phyloP scores from a whole-genome alignment of 2,888 invertebrate species.

The Aelia acuminata region DNA sequence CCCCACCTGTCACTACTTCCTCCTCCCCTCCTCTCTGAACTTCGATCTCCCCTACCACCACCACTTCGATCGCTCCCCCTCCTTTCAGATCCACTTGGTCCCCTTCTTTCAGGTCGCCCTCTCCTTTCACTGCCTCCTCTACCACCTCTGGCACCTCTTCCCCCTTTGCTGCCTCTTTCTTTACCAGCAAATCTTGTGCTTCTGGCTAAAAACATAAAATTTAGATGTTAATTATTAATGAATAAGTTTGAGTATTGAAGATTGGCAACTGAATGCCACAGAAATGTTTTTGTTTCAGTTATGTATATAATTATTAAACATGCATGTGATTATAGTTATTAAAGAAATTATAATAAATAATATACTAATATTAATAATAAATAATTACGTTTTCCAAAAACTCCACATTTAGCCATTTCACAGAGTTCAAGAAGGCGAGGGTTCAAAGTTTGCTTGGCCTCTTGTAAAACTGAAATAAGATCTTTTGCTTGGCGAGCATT shows the following conservation, averaged over 20 bases:
- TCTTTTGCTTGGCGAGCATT: conserved; percentile 94
- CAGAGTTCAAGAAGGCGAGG: conserved; percentile 74
- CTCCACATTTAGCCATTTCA: conserved; percentile 66
- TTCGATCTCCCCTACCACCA: conserved; percentile 51
- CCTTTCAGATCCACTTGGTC: conserved; percentile 14
- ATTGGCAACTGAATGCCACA: too few species aligned
- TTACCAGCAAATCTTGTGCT: conserved; percentile 62
- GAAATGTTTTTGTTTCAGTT: too few species aligned
- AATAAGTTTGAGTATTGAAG: too few species aligned
- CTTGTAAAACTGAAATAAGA: conserved; percentile 90
- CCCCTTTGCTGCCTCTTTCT: conserved; percentile 60
- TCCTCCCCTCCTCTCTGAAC: conserved; percentile 58
- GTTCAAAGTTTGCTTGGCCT: conserved; percentile 95
- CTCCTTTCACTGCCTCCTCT: conserved; percentile 63
- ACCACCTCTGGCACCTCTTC: conserved; percentile 63
- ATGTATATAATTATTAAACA: too few species aligned
- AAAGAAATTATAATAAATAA: not conserved
- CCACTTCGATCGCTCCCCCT: conserved; percentile 45
- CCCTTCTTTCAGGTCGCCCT: conserved; percentile 52
- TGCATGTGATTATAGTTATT: too few species aligned
- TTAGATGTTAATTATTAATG: too few species aligned
- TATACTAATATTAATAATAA: too few species aligned
- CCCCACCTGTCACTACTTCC: conserved; percentile 60
- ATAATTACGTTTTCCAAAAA: conserved; percentile 65
- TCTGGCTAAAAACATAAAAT: conserved; percentile 58